These are phyloP conservation scores for Melanotaenia trifasciata DNA, from an alignment of 2,797 vertebrate species.

Conservation along the genomic window DNA sequence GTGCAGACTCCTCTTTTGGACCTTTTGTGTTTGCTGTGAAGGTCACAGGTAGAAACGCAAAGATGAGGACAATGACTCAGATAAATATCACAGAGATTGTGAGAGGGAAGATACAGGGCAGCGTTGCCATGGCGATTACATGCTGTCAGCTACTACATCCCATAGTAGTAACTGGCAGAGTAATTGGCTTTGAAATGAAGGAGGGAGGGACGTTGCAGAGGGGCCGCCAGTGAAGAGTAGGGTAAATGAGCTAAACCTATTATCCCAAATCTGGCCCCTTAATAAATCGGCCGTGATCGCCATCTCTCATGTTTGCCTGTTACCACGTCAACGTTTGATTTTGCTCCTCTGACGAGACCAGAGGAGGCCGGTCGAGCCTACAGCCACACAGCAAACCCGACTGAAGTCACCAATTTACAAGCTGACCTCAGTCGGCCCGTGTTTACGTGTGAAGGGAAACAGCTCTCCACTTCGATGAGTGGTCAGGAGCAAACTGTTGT, in stretches of 20 bases:
- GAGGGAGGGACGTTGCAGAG: constrained; percentile 23
- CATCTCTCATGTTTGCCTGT: constrained; percentile 42
- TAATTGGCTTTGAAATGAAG: constrained; percentile 71
- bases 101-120: constrained; percentile 38
- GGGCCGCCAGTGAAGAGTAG: constrained; percentile 50
- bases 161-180: constrained; percentile 50
- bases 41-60: constrained; percentile 65
- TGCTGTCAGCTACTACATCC: constrained; percentile 63
- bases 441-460: constrained; percentile 56
- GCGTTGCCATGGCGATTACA: constrained; percentile 76
- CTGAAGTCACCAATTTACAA: constrained; percentile 61
- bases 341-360: constrained; percentile 51
- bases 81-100: constrained; percentile 47
- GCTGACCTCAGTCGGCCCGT: constrained; percentile 46
- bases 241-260: constrained; percentile 70
- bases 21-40: constrained; percentile 34
- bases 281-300: constrained; percentile 48
- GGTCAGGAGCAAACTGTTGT: constrained; percentile 11
- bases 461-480: constrained; percentile 20
- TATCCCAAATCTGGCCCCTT: constrained; percentile 55
- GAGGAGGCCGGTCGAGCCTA: constrained; percentile 29
- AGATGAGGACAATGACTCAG: constrained; percentile 62
- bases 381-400: constrained; percentile 49
- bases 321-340: constrained; percentile 63
- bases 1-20: constrained; percentile 8